These are phyloP conservation scores for Microtus montanus DNA, from an alignment of 2,113 vertebrate genomes.

Conservation along the genomic window DNA sequence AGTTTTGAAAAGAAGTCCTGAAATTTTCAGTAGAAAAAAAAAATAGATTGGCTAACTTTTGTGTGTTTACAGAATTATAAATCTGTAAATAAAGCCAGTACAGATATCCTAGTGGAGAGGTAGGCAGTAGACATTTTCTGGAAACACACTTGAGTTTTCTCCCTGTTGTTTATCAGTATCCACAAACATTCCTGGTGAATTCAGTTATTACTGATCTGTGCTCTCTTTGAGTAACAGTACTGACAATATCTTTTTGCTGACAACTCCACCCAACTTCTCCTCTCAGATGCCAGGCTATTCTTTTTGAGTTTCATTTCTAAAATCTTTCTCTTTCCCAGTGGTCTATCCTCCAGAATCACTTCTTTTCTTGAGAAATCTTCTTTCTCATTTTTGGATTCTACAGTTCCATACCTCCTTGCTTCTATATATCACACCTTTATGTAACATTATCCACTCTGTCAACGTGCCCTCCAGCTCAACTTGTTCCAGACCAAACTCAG, in stretches of 20 bases:
- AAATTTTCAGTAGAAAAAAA: not conserved
- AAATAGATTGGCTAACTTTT: not conserved
- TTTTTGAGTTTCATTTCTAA: conserved; percentile 27
- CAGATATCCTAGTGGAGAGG: not conserved
- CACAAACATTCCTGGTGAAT: not conserved
- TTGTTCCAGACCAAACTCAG: not conserved
- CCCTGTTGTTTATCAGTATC: not conserved
- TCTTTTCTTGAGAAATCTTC: not conserved
- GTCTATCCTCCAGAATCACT: not conserved
- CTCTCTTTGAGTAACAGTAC: not conserved
- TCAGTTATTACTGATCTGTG: not conserved
- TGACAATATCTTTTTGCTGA: not conserved
- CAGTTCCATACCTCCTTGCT: not conserved
- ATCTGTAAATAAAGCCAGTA: not conserved
- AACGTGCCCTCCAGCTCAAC: not conserved
- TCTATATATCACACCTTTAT: not conserved
- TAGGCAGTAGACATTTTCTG: not conserved
- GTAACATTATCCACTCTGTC: not conserved
- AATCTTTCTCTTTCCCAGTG: not conserved
- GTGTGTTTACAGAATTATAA: not conserved
- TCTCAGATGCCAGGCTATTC: not conserved
- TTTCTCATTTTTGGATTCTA: not conserved
- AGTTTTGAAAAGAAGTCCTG: not conserved
- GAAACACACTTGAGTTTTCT: not conserved
- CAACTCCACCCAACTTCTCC: not conserved